Conservation (phyloP, 2,888 invertebrate species). For the Conops quadrifasciatus region DNA sequence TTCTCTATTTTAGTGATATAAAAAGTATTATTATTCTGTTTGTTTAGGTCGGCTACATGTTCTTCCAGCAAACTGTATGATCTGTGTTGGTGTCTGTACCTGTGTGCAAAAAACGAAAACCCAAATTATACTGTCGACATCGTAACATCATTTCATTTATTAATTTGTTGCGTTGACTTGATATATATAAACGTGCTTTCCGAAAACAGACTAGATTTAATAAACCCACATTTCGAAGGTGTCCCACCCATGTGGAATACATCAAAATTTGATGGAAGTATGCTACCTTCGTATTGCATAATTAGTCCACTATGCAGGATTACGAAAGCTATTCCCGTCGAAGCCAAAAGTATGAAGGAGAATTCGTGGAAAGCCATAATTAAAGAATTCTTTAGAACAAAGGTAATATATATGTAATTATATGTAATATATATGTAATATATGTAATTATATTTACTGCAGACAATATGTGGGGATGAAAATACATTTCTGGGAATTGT, state of each 20-base stretch:
- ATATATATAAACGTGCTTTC: constrained; percentile 87
- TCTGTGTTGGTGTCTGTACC: constrained; percentile 93
- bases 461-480: constrained; percentile 78
- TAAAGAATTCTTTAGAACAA: constrained; percentile 66
- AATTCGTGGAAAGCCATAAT: constrained; percentile 86
- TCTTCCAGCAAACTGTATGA: constrained; percentile 86
- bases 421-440: not conserved
- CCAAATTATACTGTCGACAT: constrained; percentile 89
- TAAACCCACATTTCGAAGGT: constrained; percentile 85
- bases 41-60: constrained; percentile 71
- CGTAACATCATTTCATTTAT: constrained; percentile 91
- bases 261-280: constrained; percentile 66
- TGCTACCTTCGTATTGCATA: constrained; percentile 75
- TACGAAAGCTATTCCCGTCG: constrained; percentile 83
- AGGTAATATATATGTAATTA: constrained; percentile 47
- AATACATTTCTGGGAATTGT: constrained; percentile 78
- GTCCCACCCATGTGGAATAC: constrained; percentile 76
- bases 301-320: constrained; percentile 82
- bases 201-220: constrained; percentile 80
- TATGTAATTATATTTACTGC: constrained; percentile 50
- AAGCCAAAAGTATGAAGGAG: constrained; percentile 90
- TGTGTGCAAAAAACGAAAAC: constrained; percentile 88
- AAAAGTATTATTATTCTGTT: constrained; percentile 36
- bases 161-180: constrained; percentile 90
- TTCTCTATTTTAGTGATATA: constrained; percentile 37